Evolutionary conservation across 2,888 invertebrate species (phyloP).

Genomic region (Ferdinandea cuprea): DNA sequence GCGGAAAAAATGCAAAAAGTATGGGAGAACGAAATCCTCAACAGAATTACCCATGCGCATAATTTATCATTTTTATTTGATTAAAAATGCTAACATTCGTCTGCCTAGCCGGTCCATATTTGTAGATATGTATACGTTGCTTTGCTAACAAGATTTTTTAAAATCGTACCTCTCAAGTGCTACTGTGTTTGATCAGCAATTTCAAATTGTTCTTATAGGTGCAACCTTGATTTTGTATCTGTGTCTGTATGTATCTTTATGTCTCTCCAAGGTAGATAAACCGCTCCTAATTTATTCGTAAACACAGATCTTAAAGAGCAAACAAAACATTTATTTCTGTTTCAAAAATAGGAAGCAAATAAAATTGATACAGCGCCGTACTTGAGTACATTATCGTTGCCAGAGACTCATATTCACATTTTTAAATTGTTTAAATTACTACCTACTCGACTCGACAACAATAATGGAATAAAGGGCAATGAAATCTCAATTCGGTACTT

Average conservation of each 20-base stretch:
- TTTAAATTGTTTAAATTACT: slow-evolving; percentile 56
- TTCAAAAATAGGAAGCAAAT: neutral
- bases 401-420: slow-evolving; percentile 34
- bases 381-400: slow-evolving; percentile 50
- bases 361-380: slow-evolving; percentile 24
- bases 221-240: slow-evolving; percentile 43
- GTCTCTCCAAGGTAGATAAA: neutral
- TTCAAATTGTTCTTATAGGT: slow-evolving; percentile 2
- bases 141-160: slow-evolving; percentile 4
- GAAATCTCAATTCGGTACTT: slow-evolving; percentile 60
- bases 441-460: slow-evolving; percentile 8
- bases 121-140: too few relatives aligned
- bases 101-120: neutral
- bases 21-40: neutral
- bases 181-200: slow-evolving; percentile 26
- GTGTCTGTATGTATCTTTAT: slow-evolving; percentile 2
- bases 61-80: slow-evolving; percentile 54
- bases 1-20: neutral
- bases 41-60: slow-evolving; percentile 59
- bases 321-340: slow-evolving; percentile 5
- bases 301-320: slow-evolving; percentile 37
- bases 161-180: slow-evolving; percentile 29
- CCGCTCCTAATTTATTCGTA: slow-evolving; percentile 45
- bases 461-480: slow-evolving; percentile 33
- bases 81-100: slow-evolving; percentile 31